Evolutionary conservation across 1,140 invertebrate species (phyloP), one percentile per base, ranked within the genome.

Genomic region (Diachasma alloeum): DNA sequence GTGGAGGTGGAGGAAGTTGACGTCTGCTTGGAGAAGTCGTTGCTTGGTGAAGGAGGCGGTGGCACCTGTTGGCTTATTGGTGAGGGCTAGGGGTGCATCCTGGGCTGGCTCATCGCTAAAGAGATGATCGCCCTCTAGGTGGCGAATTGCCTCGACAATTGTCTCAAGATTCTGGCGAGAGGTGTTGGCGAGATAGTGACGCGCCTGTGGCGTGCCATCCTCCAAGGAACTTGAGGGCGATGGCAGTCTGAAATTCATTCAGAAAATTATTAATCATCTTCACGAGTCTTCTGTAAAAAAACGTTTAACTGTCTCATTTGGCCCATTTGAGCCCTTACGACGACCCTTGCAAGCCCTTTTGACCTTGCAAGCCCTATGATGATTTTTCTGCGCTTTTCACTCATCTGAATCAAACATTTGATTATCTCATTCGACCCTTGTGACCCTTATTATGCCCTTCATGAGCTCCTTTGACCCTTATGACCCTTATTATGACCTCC

Each of bases 61-160:
- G 19, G 74, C 46, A 36, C 48, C 48, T 46, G 76, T 2, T 26
- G 68, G 88, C 83, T 92, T 93, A 82, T 92, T 95, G 69, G 93
- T 96, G 37, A 96, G 87, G 5, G 95, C 95, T 6, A 96, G 87
- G 0, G 95, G 95, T 4, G 92, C 93, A 77, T 96, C 94, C 69
- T 91, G 91, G 67, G 90, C 91, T 4, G 92, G 90, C 82, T 94
- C 94, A 81, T 96, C 95, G 78, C 92, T 92, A 86, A 97, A 97
- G 80, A 97, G 88, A 87, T 97, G 95, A 87, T 98, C 96, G 8
- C 98, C 97, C 87, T 99, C 98, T 74, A 99, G 90, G 84, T 98
- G 97, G 44, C 97, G 93, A 81, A 99, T 99, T 26, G 98, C 98
- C 86, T 99, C 97, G 9, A 99, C 97, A 77, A 99, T 99, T 0